These are phyloP conservation scores for Ficedula albicollis DNA, from an alignment of 2,797 vertebrate species.

Conservation along the genomic window DNA sequence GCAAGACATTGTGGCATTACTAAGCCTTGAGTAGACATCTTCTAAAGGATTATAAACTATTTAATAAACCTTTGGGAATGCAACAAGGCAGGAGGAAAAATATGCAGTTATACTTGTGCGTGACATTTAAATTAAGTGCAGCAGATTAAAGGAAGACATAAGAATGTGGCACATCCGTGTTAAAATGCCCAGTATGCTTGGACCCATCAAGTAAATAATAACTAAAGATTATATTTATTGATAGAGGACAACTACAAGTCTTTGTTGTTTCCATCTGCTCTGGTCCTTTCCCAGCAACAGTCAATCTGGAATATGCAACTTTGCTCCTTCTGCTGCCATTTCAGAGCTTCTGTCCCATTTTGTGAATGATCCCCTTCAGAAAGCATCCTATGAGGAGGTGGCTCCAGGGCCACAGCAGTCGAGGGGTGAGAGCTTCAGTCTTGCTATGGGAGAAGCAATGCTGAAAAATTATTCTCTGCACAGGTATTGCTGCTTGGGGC, in stretches of 20 bases:
- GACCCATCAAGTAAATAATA: neutral
- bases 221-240: neutral
- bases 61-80: neutral
- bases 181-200: neutral
- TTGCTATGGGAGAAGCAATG: neutral
- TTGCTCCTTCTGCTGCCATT: neutral
- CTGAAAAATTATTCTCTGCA: neutral
- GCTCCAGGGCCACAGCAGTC: neutral
- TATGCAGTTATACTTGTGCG: neutral
- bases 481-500: rapidly evolving
- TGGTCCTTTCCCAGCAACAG: neutral
- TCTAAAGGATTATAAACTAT: neutral
- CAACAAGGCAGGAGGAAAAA: neutral
- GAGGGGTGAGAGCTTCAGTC: neutral
- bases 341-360: neutral
- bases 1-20: neutral
- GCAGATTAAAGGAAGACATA: neutral
- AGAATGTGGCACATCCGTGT: neutral
- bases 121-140: neutral
- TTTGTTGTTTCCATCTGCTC: neutral
- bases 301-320: neutral
- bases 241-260: neutral
- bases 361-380: neutral
- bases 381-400: rapidly evolving
- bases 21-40: neutral